These are phyloP conservation scores for Apotomis turbidana DNA, from an alignment of 2,888 invertebrate genomes.

Conservation along the genomic window DNA sequence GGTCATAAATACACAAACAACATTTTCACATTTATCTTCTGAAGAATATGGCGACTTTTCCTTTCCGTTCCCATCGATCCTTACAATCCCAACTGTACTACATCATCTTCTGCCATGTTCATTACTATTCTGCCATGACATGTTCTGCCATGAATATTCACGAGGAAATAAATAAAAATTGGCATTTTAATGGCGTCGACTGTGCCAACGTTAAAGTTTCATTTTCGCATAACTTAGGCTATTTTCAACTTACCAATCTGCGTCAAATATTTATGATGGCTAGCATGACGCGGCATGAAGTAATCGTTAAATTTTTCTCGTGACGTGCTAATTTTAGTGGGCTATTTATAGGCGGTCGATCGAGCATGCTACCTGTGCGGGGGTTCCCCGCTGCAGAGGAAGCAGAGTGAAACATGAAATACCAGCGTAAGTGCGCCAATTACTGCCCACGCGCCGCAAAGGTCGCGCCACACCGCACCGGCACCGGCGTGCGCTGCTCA, in stretches of 20 bases:
- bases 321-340: slow-evolving; percentile 25
- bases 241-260: slow-evolving; percentile 10
- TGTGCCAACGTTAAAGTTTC: slow-evolving; percentile 3
- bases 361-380: slow-evolving; percentile 4
- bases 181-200: not conserved
- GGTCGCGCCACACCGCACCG: slow-evolving; percentile 8
- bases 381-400: slow-evolving; percentile 16
- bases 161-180: not conserved
- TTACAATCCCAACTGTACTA: too few species aligned
- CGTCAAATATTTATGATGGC: slow-evolving; percentile 30
- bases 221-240: slow-evolving; percentile 8
- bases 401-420: slow-evolving; percentile 9
- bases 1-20: too few species aligned
- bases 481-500: not conserved
- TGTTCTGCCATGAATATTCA: too few species aligned
- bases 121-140: too few species aligned
- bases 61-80: too few species aligned
- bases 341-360: slow-evolving; percentile 19
- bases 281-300: slow-evolving; percentile 15
- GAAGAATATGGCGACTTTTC: too few species aligned
- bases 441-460: slow-evolving; percentile 33
- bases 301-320: slow-evolving; percentile 20
- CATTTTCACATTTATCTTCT: too few species aligned
- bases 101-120: too few species aligned
- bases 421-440: slow-evolving; percentile 23